Evolutionary conservation across 2,797 vertebrate species (phyloP).

Genomic region (Clarias pachynema): DNA sequence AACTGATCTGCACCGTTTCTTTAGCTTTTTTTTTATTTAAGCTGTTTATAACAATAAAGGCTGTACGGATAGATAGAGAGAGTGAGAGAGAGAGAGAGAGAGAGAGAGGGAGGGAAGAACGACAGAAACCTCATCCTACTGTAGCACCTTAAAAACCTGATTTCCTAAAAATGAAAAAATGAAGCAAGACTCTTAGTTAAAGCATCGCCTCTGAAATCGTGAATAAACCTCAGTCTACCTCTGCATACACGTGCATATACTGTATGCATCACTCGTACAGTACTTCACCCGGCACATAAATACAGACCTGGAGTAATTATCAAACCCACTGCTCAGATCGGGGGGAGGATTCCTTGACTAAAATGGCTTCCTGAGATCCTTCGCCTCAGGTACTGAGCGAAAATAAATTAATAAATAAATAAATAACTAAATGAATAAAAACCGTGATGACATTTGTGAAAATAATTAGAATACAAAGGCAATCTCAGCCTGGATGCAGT

Average conservation of each 20-base stretch:
- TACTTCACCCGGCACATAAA: slow-evolving; percentile 71
- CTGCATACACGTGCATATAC: slow-evolving; percentile 65
- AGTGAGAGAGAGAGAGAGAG: slow-evolving; percentile 44
- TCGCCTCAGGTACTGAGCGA: neutral
- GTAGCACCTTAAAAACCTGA: neutral
- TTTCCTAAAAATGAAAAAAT: slow-evolving; percentile 76
- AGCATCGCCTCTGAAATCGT: slow-evolving; percentile 77
- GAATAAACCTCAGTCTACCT: slow-evolving; percentile 81
- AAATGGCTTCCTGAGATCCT: slow-evolving; percentile 69
- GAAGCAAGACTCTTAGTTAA: slow-evolving; percentile 76
- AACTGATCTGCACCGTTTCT: neutral
- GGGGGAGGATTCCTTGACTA: slow-evolving; percentile 62
- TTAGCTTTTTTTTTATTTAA: neutral
- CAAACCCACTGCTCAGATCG: slow-evolving; percentile 70
- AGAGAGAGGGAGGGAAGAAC: slow-evolving; percentile 34
- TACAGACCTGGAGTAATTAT: slow-evolving; percentile 78
- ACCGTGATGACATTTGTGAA: slow-evolving; percentile 52
- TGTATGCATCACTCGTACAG: slow-evolving; percentile 73
- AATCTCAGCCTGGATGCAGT: slow-evolving; percentile 2
- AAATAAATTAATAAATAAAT: neutral
- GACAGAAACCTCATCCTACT: neutral
- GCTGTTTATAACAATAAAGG: slow-evolving; percentile 62
- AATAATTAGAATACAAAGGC: slow-evolving; percentile 58
- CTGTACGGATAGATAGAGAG: slow-evolving; percentile 48
- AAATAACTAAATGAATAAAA: slow-evolving; percentile 2